phyloP scores from a whole-genome alignment of 2,113 vertebrate species.

The Motacilla tschutschensis region DNA sequence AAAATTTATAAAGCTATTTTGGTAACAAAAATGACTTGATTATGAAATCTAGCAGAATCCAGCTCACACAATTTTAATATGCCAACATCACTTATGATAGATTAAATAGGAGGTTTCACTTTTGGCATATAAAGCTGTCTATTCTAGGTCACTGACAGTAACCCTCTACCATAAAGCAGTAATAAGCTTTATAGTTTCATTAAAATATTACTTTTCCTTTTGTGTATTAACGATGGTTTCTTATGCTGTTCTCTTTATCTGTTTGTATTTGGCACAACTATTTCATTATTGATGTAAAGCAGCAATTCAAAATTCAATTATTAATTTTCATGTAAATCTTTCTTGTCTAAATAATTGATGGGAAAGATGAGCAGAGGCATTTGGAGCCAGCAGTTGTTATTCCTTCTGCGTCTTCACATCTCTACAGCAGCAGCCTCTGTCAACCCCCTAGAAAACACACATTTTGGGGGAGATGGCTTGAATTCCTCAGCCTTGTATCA shows the following conservation, averaged over 20 bases:
- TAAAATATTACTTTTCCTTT: constrained; percentile 49
- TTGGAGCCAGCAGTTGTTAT: constrained; percentile 8
- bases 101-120: not conserved
- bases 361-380: constrained; percentile 48
- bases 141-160: constrained; percentile 17
- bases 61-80: not conserved
- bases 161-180: not conserved
- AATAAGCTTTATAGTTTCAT: constrained; percentile 47
- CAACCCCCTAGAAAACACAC: not conserved
- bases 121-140: not conserved
- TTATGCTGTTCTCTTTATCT: constrained; percentile 48
- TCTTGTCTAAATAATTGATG: constrained; percentile 75
- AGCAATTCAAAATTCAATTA: constrained; percentile 65
- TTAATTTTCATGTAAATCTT: constrained; percentile 75
- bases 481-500: constrained; percentile 10
- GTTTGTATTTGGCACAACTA: constrained; percentile 58
- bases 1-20: not conserved
- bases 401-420: constrained; percentile 19
- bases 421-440: not conserved
- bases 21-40: not conserved
- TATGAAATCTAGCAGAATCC: not conserved
- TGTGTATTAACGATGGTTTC: constrained; percentile 36
- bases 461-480: constrained; percentile 6
- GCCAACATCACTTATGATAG: not conserved
- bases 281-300: constrained; percentile 74